Base-by-base conservation (phyloP, 1,140 invertebrate genomes). In the Pararge aegeria region DNA sequence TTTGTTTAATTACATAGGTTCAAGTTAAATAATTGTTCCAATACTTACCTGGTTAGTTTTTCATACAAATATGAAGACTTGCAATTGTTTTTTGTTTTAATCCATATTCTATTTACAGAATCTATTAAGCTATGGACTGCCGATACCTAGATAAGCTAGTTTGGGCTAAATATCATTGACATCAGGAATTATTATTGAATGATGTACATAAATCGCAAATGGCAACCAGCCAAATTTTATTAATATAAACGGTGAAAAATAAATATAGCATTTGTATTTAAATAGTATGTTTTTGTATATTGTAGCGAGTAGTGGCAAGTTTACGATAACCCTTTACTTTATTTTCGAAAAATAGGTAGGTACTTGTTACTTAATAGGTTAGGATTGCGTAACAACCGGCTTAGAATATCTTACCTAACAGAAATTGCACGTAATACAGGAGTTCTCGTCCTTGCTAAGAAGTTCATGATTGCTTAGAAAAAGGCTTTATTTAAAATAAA, bases 361-460 rank as follows among this genome's bases (percentile, higher is more conserved):
- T 40, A n/a, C n/a, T 34, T 30, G 19, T 15, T 40, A 50, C 24
- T 60, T 44, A 34, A 29, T 64, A 53, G 61, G 29, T 52, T 61
- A 55, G 15, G 66, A 71, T 86, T 84, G 83, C 80, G 81, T 87
- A 87, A 84, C 19, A 55, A 66, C 78, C 75, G 78, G 75, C 54
- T 59, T 27, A 19, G 21, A 52, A 44, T 38, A 42, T 60, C 74
- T 78, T 69, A 87, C 81, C 83, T 87, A 68, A 79, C 69, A 59
- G 61, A 63, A 68, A 86, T 63, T 30, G 75, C 76, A 49, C 71
- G 81, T 49, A 76, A 59, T 30, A 83, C 50, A 12, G 72, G 66
- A 42, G 66, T 55, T 67, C 80, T 77, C 37, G 71, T 73, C 67
- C 67, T 81, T 29, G 73, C 56, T 56, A 87, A 62, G 34, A 80